Conservation (phyloP, 2,113 vertebrate species). For the Lophotis ruficrista region DNA sequence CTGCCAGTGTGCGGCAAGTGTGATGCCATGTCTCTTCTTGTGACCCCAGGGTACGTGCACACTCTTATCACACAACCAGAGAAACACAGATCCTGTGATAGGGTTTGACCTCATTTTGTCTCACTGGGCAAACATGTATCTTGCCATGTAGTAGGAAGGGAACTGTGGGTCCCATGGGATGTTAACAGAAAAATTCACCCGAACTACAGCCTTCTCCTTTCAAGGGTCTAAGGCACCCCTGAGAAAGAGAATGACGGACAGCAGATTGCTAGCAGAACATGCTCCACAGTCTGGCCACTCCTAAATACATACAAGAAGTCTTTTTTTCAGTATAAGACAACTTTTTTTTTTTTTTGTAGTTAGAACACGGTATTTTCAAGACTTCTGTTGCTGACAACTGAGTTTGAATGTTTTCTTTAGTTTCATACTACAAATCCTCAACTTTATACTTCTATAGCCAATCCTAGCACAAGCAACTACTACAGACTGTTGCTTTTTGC, state of each 20-base stretch:
- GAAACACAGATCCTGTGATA: not conserved
- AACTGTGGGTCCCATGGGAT: fast-evolving
- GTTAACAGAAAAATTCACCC: not conserved
- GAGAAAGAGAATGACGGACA: not conserved
- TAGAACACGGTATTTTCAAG: not conserved
- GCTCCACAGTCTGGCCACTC: not conserved
- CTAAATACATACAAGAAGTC: not conserved
- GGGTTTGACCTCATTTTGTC: not conserved
- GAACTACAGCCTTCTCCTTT: not conserved
- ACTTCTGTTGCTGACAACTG: not conserved
- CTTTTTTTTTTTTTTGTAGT: not conserved
- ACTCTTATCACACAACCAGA: not conserved
- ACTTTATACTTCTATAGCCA: not conserved
- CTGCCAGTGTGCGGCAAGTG: not conserved
- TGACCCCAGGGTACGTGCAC: not conserved
- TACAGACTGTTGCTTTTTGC: not conserved
- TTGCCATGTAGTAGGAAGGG: not conserved
- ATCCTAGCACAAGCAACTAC: not conserved
- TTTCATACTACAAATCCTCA: not conserved
- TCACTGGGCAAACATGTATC: not conserved
- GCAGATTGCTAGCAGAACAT: not conserved
- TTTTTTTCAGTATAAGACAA: not conserved
- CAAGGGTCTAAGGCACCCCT: not conserved
- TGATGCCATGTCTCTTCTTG: not conserved
- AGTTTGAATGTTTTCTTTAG: not conserved